Percentiles rank a stretch among this genome's conserved stretches.
These are phyloP conservation scores for Chorisops tibialis DNA, from an alignment of 2,888 invertebrate genomes.

Conservation along the genomic window DNA sequence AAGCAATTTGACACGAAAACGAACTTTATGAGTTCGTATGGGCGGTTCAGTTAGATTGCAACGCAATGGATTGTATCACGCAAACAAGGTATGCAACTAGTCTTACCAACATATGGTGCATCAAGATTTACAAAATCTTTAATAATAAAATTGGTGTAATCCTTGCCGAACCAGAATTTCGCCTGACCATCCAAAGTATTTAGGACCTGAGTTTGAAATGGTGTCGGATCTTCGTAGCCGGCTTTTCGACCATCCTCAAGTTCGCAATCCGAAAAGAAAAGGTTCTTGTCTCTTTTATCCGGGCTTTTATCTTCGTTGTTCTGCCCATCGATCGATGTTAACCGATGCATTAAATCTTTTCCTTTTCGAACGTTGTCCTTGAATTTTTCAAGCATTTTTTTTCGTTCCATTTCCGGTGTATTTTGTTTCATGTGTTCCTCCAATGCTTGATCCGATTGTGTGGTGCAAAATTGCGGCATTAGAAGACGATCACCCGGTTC, in stretches of 20 bases:
- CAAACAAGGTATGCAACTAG: constrained; percentile 30
- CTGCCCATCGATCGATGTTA: constrained; percentile 42
- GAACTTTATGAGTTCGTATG: no score
- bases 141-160: constrained; percentile 93
- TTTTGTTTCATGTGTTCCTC: constrained; percentile 56
- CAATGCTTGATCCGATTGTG: constrained; percentile 30
- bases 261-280: constrained; percentile 41
- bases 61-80: no score
- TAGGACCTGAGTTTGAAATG: constrained; percentile 42
- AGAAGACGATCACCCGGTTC: constrained; percentile 65
- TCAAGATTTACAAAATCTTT: constrained; percentile 91
- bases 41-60: no score
- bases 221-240: constrained; percentile 47
- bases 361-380: constrained; percentile 55
- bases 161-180: constrained; percentile 93
- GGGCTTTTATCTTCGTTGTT: constrained; percentile 44
- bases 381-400: constrained; percentile 57
- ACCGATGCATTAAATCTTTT: constrained; percentile 56
- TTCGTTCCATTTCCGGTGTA: constrained; percentile 61
- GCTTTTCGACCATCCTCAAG: constrained; percentile 50
- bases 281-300: constrained; percentile 36
- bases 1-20: neutral
- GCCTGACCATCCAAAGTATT: constrained; percentile 63
- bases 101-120: constrained; percentile 75
- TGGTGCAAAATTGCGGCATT: constrained; percentile 44